Percentiles rank a stretch among this genome's conserved stretches.
Conservation (phyloP, 2,888 invertebrate species). For the Polydesmus complanatus region DNA sequence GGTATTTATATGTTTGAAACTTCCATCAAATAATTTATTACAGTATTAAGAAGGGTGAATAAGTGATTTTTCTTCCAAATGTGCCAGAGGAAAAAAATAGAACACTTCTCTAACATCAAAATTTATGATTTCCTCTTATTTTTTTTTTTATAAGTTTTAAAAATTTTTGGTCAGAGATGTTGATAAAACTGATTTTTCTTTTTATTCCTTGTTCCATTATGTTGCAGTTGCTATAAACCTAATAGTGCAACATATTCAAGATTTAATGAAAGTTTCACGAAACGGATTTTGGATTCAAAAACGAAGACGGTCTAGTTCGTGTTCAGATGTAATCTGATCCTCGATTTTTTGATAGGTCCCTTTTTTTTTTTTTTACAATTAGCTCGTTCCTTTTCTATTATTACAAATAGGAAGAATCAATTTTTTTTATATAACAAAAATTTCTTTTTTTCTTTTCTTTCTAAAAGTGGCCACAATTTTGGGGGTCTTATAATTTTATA, state of each 20-base stretch:
- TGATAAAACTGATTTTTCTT: neutral
- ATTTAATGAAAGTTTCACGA: slow-evolving; percentile 45
- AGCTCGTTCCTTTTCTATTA: too few relatives aligned
- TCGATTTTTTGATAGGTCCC: neutral
- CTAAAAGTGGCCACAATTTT: neutral
- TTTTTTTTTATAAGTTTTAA: too few relatives aligned
- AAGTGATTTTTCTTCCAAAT: too few relatives aligned
- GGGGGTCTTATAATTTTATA: neutral
- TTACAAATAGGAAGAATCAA: too few relatives aligned
- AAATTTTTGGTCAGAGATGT: too few relatives aligned
- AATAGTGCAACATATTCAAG: slow-evolving; percentile 93
- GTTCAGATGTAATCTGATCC: slow-evolving; percentile 6
- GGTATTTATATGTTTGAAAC: too few relatives aligned
- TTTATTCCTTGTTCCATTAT: slow-evolving; percentile 2
- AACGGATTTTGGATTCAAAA: slow-evolving; percentile 5
- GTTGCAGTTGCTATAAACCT: slow-evolving; percentile 89
- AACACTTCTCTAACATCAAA: too few relatives aligned
- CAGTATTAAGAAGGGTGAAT: too few relatives aligned
- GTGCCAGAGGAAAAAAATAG: too few relatives aligned
- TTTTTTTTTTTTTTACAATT: too few relatives aligned
- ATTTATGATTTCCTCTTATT: too few relatives aligned
- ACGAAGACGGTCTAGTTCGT: slow-evolving; percentile 12
- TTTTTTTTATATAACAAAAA: neutral
- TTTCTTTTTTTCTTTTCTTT: neutral
- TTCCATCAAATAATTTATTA: too few relatives aligned